Evolutionary conservation across 2,797 vertebrate genomes (phyloP), one percentile per base, ranked within the genome.

Genomic region (Neostethus bicornis): DNA sequence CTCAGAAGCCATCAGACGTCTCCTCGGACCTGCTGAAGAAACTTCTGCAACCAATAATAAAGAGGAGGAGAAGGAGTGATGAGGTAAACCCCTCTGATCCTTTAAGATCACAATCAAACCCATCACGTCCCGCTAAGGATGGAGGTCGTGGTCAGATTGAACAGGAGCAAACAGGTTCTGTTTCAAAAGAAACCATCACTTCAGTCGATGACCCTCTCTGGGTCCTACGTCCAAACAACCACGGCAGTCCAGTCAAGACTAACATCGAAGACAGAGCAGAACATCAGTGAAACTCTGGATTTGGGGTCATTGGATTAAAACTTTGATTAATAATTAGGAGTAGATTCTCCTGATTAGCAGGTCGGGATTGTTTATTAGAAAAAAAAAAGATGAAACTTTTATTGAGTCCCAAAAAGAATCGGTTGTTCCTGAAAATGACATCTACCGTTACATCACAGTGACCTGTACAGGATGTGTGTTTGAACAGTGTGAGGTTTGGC

Each of bases 191-290:
- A 53, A 92, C 92, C 50, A 78, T 91, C 79, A 76, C 81, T 34
- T 89, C 87, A 51, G 91, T 91, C 0, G 93, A 95, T 0, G 95
- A 96, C 65, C 95, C 95, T 5, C 77, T 93, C 0, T 53, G 80
- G 0, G 91, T 94, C 56, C 59, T 94, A 24, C 85, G 89, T 16
- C 46, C 83, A 51, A 87, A 82, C 5, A 83, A 67, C 13, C 83
- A 84, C 0, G 80, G 67, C 61, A 92, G 90, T 59, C 92, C 92
- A 0, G 70, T 90, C 42, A 90, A 90, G 61, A 83, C 61, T 0
- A 89, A 84, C 25, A 87, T 88, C 7, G 86, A 63, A 46, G 79
- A 86, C 29, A 52, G 46, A 29, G 70, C 77, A 19, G 41, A 73
- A 7, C 73, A 87, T 14, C 53, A 79, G n/a, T 87, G 59, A 81